A percentile compares a stretch with the other conserved stretches of the same genome.
Evolutionary conservation across 1,140 invertebrate genomes (phyloP).

Genomic region (Zaprionus kolodkinae): DNA sequence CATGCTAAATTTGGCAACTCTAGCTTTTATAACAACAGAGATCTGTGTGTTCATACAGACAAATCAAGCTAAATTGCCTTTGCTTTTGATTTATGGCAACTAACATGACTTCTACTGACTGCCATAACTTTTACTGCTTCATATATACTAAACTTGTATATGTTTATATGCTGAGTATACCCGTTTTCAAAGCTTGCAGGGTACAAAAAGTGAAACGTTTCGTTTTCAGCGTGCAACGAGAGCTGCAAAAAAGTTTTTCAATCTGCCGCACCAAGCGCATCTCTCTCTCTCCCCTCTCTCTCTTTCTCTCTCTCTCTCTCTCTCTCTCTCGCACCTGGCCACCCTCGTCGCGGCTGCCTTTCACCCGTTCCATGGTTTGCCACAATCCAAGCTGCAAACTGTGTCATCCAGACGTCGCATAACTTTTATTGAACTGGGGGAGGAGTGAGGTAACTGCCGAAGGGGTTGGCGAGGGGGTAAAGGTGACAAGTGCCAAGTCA

Average conservation of each 20-base stretch:
- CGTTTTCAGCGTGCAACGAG: slow-evolving; percentile 74
- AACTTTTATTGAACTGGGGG: slow-evolving; percentile 81
- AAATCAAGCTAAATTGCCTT: too few species aligned
- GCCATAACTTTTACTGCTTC: too few species aligned
- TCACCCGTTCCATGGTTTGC: slow-evolving; percentile 35
- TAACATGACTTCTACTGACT: too few species aligned
- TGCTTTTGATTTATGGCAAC: too few species aligned
- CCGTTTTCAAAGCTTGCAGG: too few species aligned
- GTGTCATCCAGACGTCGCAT: slow-evolving; percentile 74
- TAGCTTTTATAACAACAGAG: too few species aligned
- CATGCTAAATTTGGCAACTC: too few species aligned
- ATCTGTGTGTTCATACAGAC: too few species aligned
- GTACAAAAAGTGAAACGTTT: slow-evolving; percentile 52
- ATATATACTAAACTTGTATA: too few species aligned
- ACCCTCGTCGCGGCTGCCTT: slow-evolving; percentile 18
- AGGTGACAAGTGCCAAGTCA: slow-evolving; percentile 76
- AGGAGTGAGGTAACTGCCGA: not conserved
- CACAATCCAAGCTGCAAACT: slow-evolving; percentile 46
- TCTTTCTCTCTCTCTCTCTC: not conserved
- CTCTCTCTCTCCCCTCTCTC: not conserved
- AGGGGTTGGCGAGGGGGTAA: slow-evolving; percentile 3
- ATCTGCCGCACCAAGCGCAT: slow-evolving; percentile 46
- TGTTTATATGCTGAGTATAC: too few species aligned
- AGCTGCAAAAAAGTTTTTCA: slow-evolving; percentile 73
- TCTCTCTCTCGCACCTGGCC: not conserved